phyloP scores from a whole-genome alignment of 1,140 invertebrate species.

The Galendromus occidentalis region DNA sequence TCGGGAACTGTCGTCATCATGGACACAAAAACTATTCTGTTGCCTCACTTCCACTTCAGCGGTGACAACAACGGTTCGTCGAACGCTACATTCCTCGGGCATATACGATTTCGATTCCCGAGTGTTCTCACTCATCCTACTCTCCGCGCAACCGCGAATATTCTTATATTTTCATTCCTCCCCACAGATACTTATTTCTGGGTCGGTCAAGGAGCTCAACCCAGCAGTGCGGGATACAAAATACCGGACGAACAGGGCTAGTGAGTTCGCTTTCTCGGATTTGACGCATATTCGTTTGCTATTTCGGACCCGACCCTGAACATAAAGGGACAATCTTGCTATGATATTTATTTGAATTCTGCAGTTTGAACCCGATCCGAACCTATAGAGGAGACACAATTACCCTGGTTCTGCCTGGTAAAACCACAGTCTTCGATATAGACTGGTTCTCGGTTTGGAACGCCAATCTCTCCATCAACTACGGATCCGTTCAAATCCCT shows the following conservation, averaged over 20 bases:
- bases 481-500: conserved; percentile 69
- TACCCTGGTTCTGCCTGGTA: conserved; percentile 56
- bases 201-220: conserved; percentile 65
- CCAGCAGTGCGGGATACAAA: conserved; percentile 58
- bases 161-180: conserved; percentile 13
- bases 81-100: background rate
- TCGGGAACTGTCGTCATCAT: conserved; percentile 75
- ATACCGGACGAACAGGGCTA: conserved; percentile 60
- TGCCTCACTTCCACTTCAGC: conserved; percentile 76
- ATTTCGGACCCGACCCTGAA: no score
- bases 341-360: conserved; percentile 10
- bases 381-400: conserved; percentile 75
- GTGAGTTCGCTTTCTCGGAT: conserved; percentile 24
- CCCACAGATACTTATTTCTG: conserved; percentile 69
- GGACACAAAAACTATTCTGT: conserved; percentile 75
- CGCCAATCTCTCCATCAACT: conserved; percentile 58
- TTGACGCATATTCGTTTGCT: background rate
- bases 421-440: conserved; percentile 68
- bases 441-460: conserved; percentile 72
- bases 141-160: no score
- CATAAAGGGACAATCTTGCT: no score
- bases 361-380: conserved; percentile 48
- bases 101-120: background rate
- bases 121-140: background rate
- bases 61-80: conserved; percentile 29